A percentile compares a stretch with the other conserved stretches of the same genome.
phyloP scores from a whole-genome alignment of 2,797 vertebrate genomes.

The Hoplostethus mediterraneus region DNA sequence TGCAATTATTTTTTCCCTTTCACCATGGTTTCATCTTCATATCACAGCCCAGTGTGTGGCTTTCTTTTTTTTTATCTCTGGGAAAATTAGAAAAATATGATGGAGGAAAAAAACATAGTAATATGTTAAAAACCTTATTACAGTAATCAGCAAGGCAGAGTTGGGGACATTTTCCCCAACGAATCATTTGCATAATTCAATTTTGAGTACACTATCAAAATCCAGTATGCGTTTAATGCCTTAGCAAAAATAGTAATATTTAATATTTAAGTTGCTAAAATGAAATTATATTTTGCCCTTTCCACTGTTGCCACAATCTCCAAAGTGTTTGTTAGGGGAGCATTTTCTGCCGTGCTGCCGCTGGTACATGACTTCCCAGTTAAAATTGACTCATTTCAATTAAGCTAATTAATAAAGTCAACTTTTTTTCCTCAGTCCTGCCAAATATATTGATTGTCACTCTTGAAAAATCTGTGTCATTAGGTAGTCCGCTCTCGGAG shows the following conservation, averaged over 20 bases:
- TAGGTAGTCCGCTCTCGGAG: constrained; percentile 30
- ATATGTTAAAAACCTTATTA: constrained; percentile 69
- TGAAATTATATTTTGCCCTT: constrained; percentile 57
- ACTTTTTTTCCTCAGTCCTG: constrained; percentile 20
- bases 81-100: constrained; percentile 59
- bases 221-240: constrained; percentile 54
- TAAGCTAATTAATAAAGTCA: constrained; percentile 50
- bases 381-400: constrained; percentile 53
- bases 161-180: constrained; percentile 59
- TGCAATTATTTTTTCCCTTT: constrained; percentile 57
- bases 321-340: constrained; percentile 33
- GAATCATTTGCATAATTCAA: constrained; percentile 74
- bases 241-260: constrained; percentile 57
- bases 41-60: constrained; percentile 38
- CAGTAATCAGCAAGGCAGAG: constrained; percentile 64
- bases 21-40: constrained; percentile 42
- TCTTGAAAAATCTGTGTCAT: constrained; percentile 51
- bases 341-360: constrained; percentile 22
- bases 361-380: constrained; percentile 43
- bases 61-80: constrained; percentile 30
- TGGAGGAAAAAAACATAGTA: constrained; percentile 39
- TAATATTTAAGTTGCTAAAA: constrained; percentile 49
- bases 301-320: constrained; percentile 28
- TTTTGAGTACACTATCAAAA: constrained; percentile 71
- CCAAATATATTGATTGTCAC: constrained; percentile 29